These are phyloP conservation scores for Cryptotis parvus DNA, from an alignment of 2,113 vertebrate genomes.

Conservation along the genomic window DNA sequence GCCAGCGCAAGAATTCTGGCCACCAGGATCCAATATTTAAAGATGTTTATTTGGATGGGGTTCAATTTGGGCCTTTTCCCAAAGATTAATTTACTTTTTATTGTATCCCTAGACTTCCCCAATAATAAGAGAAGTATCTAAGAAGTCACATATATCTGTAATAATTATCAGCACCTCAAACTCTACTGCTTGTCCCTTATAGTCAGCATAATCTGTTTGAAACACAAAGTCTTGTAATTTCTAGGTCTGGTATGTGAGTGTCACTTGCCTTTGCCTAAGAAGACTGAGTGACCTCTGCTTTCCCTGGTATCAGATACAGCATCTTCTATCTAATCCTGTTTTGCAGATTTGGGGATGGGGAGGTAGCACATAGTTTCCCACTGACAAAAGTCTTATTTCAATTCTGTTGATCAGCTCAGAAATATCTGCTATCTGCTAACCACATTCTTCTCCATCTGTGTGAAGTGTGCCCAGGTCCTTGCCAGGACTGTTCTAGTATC, in stretches of 20 bases:
- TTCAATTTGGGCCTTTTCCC: constrained; percentile 31
- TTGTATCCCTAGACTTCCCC: neutral
- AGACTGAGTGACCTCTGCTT: neutral
- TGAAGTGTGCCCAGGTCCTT: neutral
- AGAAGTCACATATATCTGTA: neutral
- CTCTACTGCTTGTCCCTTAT: neutral
- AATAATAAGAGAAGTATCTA: constrained; percentile 11
- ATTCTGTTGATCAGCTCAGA: constrained; percentile 35
- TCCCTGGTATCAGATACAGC: neutral
- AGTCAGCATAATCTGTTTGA: neutral
- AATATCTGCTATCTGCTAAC: constrained; percentile 48
- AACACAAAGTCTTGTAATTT: neutral
- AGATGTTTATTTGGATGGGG: neutral
- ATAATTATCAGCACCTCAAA: neutral
- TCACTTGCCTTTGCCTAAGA: neutral
- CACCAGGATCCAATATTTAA: neutral
- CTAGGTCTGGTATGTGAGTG: neutral
- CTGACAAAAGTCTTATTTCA: constrained; percentile 22
- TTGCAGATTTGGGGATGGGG: neutral
- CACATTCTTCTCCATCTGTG: constrained; percentile 26
- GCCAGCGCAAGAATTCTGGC: constrained; percentile 1
- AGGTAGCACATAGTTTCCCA: neutral
- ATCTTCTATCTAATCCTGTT: neutral
- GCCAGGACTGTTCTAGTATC: constrained; percentile 32
- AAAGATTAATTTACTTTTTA: neutral